A percentile compares a stretch with the other conserved stretches of the same genome.
phyloP scores from a whole-genome alignment of 2,888 invertebrate genomes.

The Xestia sexstrigata region DNA sequence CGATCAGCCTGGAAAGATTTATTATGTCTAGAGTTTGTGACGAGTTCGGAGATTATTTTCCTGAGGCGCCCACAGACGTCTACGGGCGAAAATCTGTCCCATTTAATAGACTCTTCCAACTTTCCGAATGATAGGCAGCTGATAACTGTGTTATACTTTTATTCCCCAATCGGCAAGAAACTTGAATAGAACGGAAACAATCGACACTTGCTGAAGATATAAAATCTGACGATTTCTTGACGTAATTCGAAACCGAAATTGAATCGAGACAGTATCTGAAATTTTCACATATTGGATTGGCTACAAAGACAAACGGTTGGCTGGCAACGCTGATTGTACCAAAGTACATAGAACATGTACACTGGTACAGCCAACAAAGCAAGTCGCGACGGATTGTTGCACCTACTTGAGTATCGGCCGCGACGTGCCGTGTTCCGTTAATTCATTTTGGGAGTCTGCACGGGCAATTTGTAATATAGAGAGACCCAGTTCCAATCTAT shows the following conservation, averaged over 20 bases:
- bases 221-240: constrained; percentile 16
- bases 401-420: constrained; percentile 40
- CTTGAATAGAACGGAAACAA: background rate
- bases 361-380: constrained; percentile 41
- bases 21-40: constrained; percentile 13
- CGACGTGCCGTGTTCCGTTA: constrained; percentile 37
- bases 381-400: constrained; percentile 46
- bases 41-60: constrained; percentile 16
- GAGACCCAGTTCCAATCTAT: constrained; percentile 31
- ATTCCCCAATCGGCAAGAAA: constrained; percentile 33
- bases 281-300: constrained; percentile 16
- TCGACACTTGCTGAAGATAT: constrained; percentile 21
- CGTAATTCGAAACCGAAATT: constrained; percentile 24
- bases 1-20: constrained; percentile 6
- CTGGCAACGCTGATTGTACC: constrained; percentile 34
- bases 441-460: constrained; percentile 54
- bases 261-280: constrained; percentile 22
- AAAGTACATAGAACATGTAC: constrained; percentile 23
- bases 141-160: constrained; percentile 42
- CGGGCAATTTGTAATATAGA: constrained; percentile 48
- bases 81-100: constrained; percentile 19
- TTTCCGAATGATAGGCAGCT: constrained; percentile 24
- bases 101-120: constrained; percentile 27
- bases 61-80: background rate
- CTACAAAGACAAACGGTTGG: constrained; percentile 31